These are phyloP conservation scores for Pyrgus malvae DNA, from an alignment of 2,888 invertebrate species.

Conservation along the genomic window DNA sequence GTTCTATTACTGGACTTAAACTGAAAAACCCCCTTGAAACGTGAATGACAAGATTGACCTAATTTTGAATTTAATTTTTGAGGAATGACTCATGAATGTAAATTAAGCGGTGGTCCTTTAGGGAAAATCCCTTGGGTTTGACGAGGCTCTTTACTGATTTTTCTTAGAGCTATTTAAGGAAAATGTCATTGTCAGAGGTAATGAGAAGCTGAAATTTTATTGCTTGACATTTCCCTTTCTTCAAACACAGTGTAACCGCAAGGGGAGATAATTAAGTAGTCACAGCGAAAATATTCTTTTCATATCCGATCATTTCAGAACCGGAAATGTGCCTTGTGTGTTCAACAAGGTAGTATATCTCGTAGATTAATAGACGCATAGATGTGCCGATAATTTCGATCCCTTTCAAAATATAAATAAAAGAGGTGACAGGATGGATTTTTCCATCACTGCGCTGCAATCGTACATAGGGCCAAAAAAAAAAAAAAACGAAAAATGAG, in stretches of 20 bases:
- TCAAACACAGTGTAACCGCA: neutral
- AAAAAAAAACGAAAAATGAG: no score
- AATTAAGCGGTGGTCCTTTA: constrained; percentile 18
- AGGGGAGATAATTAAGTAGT: no score
- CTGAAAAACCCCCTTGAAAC: constrained; percentile 2
- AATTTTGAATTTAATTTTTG: constrained; percentile 23
- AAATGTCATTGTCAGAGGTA: neutral
- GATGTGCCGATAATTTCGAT: no score
- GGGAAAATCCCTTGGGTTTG: constrained; percentile 10
- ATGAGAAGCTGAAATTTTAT: constrained; percentile 1
- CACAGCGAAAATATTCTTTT: neutral
- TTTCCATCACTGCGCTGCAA: no score
- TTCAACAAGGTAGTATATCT: no score
- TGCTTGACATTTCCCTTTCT: neutral
- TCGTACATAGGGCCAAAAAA: no score
- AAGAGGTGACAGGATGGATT: no score
- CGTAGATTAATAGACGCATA: no score
- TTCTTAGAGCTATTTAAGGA: constrained; percentile 1
- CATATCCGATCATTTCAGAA: no score
- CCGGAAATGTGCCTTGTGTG: no score
- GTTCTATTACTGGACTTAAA: no score
- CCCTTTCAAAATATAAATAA: no score
- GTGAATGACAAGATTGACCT: constrained; percentile 4
- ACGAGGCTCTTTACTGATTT: constrained; percentile 2
- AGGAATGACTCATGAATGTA: constrained; percentile 23